phyloP scores from a whole-genome alignment of 1,140 invertebrate genomes.

The Limonius californicus region DNA sequence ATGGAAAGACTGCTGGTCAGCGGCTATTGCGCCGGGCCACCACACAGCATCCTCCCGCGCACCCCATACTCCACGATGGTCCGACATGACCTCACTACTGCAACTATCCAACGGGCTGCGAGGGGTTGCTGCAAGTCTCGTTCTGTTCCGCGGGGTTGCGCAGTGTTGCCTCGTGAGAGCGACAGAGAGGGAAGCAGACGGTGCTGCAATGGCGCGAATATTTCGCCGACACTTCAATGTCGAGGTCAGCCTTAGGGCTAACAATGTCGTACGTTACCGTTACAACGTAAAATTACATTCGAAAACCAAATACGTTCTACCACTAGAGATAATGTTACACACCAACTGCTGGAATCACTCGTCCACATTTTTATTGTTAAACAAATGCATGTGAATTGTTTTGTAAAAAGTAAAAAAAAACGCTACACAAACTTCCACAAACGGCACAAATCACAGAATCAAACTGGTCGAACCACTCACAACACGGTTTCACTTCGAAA shows the following conservation, averaged over 20 bases:
- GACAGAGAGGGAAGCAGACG: neutral
- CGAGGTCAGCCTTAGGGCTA: constrained; percentile 6
- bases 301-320: too few species aligned
- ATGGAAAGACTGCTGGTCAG: constrained; percentile 53
- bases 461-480: too few species aligned
- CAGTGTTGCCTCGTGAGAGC: neutral
- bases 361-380: constrained; percentile 19
- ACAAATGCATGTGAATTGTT: neutral
- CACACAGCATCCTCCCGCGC: constrained; percentile 58
- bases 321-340: too few species aligned
- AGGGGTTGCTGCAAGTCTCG: constrained; percentile 9
- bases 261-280: constrained; percentile 2
- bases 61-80: constrained; percentile 57
- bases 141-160: constrained; percentile 5
- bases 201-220: constrained; percentile 6
- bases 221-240: constrained; percentile 11
- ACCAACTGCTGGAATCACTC: neutral
- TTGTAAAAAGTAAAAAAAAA: neutral
- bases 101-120: constrained; percentile 16
- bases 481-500: too few species aligned
- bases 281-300: too few species aligned
- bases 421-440: too few species aligned
- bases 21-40: constrained; percentile 54
- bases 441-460: too few species aligned
- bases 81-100: constrained; percentile 39